phyloP scores from a whole-genome alignment of 2,113 vertebrate genomes.

The Maccullochella peelii region DNA sequence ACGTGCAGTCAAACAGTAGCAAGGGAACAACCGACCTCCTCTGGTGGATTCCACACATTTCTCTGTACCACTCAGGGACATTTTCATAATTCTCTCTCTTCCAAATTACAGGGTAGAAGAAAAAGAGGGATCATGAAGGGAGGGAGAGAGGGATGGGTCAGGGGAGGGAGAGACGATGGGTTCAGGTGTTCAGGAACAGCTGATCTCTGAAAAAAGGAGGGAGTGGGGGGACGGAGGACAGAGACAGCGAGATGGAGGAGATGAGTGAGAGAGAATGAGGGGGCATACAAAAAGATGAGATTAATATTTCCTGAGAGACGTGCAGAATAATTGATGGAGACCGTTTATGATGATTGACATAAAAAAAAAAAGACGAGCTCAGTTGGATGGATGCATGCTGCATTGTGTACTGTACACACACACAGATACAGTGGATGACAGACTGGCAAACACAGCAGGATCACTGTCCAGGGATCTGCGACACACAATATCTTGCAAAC shows the following conservation, averaged over 20 bases:
- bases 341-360: conserved; percentile 59
- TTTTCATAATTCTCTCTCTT: conserved; percentile 71
- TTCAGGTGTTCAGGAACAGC: conserved; percentile 84
- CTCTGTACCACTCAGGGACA: conserved; percentile 72
- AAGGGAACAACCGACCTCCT: conserved; percentile 56
- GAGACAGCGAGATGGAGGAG: conserved; percentile 14
- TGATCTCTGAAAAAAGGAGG: conserved; percentile 62
- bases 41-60: conserved; percentile 78
- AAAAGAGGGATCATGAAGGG: conserved; percentile 37
- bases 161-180: conserved; percentile 32
- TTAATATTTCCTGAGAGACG: conserved; percentile 71
- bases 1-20: conserved; percentile 20
- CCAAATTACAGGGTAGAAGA: conserved; percentile 78
- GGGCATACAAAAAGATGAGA: conserved; percentile 44
- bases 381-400: conserved; percentile 10
- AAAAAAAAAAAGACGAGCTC: background rate
- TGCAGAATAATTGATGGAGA: conserved; percentile 37
- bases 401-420: conserved; percentile 54
- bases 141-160: conserved; percentile 17
- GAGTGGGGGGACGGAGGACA: conserved; percentile 34
- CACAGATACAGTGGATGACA: conserved; percentile 56
- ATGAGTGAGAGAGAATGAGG: conserved; percentile 37
- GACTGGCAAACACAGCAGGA: conserved; percentile 56
- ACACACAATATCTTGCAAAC: conserved; percentile 59
- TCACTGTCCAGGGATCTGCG: conserved; percentile 43